A percentile compares a stretch with the other conserved stretches of the same genome.
Conservation (phyloP, 1,140 invertebrate species). For the Eueides isabella region DNA sequence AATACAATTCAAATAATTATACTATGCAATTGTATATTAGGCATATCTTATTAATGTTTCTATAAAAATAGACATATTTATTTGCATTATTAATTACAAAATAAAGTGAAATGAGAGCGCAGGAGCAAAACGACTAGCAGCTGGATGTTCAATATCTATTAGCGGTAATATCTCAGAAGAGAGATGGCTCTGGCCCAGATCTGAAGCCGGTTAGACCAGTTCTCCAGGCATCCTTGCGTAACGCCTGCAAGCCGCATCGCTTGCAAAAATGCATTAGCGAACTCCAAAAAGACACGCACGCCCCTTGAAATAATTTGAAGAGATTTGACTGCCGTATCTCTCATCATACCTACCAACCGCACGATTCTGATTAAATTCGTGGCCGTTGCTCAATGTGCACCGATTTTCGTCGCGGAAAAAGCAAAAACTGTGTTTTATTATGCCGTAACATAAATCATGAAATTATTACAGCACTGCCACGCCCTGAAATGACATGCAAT, state of each 20-base stretch:
- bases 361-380: conserved; percentile 58
- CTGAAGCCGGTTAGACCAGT: conserved; percentile 75
- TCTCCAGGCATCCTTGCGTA: conserved; percentile 76
- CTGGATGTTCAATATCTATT: conserved; percentile 75
- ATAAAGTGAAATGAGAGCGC: conserved; percentile 24
- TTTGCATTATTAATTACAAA: conserved; percentile 16
- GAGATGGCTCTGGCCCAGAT: conserved; percentile 79
- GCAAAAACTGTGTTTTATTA: conserved; percentile 61
- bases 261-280: conserved; percentile 78
- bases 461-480: conserved; percentile 66
- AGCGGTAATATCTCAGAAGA: conserved; percentile 74
- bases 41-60: background rate
- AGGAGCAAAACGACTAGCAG: conserved; percentile 45
- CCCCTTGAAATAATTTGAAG: conserved; percentile 69
- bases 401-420: conserved; percentile 68
- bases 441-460: conserved; percentile 70
- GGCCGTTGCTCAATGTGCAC: conserved; percentile 63
- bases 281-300: conserved; percentile 64
- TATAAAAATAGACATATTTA: too few species aligned
- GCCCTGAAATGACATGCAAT: conserved; percentile 72
- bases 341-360: conserved; percentile 47
- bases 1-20: background rate
- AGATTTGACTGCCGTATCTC: conserved; percentile 63
- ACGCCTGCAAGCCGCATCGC: conserved; percentile 55
- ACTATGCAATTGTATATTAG: background rate